Percentiles rank a stretch among this genome's conserved stretches.
Evolutionary conservation across 2,888 invertebrate species (phyloP).

Genomic region (Agrilus mali): DNA sequence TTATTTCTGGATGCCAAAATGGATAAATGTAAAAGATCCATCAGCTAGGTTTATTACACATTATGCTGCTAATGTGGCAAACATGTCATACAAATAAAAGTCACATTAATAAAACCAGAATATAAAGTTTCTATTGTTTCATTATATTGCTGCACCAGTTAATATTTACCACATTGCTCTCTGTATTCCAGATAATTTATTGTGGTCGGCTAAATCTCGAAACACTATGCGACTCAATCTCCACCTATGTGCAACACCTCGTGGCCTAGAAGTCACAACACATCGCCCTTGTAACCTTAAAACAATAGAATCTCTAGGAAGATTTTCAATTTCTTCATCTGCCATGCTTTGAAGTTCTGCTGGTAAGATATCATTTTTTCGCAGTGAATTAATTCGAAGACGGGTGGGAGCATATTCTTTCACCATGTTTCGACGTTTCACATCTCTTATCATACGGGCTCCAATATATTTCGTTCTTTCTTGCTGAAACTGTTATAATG

Average conservation of each 20-base stretch:
- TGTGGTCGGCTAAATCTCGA: slow-evolving; percentile 86
- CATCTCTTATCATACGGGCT: slow-evolving; percentile 77
- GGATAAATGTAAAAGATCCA: slow-evolving; percentile 59
- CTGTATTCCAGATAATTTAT: slow-evolving; percentile 81
- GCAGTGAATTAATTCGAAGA: slow-evolving; percentile 67
- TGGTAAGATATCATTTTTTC: slow-evolving; percentile 79
- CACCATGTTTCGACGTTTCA: slow-evolving; percentile 64
- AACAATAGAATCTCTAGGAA: slow-evolving; percentile 62
- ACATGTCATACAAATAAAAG: background rate
- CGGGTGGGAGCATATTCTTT: slow-evolving; percentile 65
- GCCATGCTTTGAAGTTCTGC: slow-evolving; percentile 67
- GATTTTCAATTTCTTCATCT: slow-evolving; percentile 55
- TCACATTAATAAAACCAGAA: too few species aligned
- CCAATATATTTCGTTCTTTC: slow-evolving; percentile 67
- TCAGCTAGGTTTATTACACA: slow-evolving; percentile 64
- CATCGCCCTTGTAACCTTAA: slow-evolving; percentile 64
- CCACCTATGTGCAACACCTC: slow-evolving; percentile 71
- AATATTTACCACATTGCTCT: slow-evolving; percentile 76
- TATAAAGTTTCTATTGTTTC: too few species aligned
- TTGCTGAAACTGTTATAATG: slow-evolving; percentile 47
- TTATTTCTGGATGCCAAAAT: slow-evolving; percentile 70
- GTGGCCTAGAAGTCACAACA: slow-evolving; percentile 74
- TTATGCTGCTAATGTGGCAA: slow-evolving; percentile 42
- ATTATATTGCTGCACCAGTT: too few species aligned
- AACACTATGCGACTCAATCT: slow-evolving; percentile 84